Percentiles rank a stretch among this genome's conserved stretches.
These are phyloP conservation scores for Serilophus lunatus DNA, from an alignment of 2,113 vertebrate species.

Conservation along the genomic window DNA sequence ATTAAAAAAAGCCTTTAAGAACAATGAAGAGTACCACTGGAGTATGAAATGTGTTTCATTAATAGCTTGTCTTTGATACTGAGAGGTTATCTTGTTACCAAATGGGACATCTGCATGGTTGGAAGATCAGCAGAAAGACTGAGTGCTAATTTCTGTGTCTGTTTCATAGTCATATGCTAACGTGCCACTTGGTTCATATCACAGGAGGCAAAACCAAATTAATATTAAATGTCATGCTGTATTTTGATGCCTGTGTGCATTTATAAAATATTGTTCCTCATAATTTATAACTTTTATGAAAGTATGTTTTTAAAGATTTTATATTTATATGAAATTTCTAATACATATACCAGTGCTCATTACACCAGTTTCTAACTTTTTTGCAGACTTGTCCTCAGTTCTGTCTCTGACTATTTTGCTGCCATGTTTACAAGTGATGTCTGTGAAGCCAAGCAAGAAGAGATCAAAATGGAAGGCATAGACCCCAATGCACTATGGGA, in stretches of 20 bases:
- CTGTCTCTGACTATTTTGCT: slow-evolving; percentile 83
- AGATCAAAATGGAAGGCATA: slow-evolving; percentile 85
- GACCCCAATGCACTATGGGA: slow-evolving; percentile 82
- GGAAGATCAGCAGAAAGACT: background rate
- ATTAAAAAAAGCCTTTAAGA: background rate
- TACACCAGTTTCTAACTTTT: background rate
- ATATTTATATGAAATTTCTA: background rate
- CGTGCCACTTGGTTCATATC: background rate
- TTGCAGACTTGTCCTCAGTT: slow-evolving; percentile 80
- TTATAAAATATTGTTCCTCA: background rate
- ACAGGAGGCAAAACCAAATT: background rate
- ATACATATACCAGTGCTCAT: background rate
- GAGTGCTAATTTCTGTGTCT: background rate
- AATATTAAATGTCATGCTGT: background rate
- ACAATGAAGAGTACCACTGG: background rate
- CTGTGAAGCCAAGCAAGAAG: slow-evolving; percentile 83
- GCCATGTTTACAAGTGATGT: slow-evolving; percentile 85
- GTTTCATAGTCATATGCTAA: background rate
- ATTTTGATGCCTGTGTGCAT: background rate
- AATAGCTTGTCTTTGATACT: background rate
- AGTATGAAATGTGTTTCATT: background rate
- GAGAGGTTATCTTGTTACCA: background rate
- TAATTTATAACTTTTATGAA: background rate
- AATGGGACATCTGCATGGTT: background rate
- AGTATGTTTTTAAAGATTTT: background rate